Percentiles rank a stretch among this genome's conserved stretches.
Conservation (phyloP, 2,113 vertebrate species). For the Microcebus ravelobensis region DNA sequence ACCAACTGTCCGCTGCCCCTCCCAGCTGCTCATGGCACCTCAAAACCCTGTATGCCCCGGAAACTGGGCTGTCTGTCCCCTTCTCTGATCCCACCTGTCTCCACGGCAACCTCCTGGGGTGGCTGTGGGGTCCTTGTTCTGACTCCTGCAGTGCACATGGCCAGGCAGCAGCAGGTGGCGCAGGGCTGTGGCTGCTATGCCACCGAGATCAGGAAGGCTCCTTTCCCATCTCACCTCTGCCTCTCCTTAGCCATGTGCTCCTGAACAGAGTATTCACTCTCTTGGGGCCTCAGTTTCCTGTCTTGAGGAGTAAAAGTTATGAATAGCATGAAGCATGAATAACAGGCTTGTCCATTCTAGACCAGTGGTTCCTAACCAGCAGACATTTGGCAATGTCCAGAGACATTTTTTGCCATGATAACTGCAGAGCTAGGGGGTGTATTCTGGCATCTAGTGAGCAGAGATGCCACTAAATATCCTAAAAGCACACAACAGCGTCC, state of each 20-base stretch:
- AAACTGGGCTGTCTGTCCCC: background rate
- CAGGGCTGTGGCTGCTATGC: too few species aligned
- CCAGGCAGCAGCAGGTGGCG: background rate
- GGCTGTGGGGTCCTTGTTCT: background rate
- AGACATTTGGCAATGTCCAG: background rate
- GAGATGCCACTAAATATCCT: background rate
- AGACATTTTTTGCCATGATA: background rate
- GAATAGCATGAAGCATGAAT: background rate
- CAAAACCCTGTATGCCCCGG: rapidly evolving
- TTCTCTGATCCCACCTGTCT: background rate
- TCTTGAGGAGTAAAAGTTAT: background rate
- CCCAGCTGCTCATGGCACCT: background rate
- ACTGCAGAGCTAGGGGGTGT: background rate
- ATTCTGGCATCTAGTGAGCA: background rate
- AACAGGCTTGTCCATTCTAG: background rate
- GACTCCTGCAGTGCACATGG: background rate
- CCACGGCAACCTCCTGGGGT: rapidly evolving
- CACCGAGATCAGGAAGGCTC: too few species aligned
- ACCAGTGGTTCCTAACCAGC: background rate
- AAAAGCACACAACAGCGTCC: background rate
- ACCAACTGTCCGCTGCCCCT: background rate
- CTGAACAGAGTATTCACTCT: background rate
- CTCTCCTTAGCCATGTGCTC: background rate
- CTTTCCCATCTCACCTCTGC: background rate
- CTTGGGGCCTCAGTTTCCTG: background rate